Evolutionary conservation across 2,113 vertebrate species (phyloP).

Genomic region (Corydoras maculifer): DNA sequence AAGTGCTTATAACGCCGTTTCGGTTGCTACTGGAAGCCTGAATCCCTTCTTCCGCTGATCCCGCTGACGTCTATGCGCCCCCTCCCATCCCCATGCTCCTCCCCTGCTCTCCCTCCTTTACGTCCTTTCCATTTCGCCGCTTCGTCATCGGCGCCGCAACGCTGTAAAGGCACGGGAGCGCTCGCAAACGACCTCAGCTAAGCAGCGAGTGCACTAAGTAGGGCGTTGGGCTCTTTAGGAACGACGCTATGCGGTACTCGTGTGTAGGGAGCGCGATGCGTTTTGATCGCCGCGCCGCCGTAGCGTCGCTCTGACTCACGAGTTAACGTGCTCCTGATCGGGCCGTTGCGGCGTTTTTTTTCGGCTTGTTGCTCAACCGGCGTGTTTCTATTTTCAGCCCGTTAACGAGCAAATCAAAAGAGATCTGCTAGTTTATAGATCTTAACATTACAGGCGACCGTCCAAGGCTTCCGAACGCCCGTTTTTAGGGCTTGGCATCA

Average conservation of each 20-base stretch:
- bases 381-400: slow-evolving; percentile 33
- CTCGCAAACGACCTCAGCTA: not conserved
- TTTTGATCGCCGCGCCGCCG: slow-evolving; percentile 28
- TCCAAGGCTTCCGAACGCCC: not conserved
- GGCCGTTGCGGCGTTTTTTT: slow-evolving; percentile 15
- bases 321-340: slow-evolving; percentile 30
- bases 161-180: slow-evolving; percentile 30
- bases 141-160: slow-evolving; percentile 56
- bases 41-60: slow-evolving; percentile 54
- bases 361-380: not conserved
- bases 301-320: slow-evolving; percentile 34
- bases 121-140: slow-evolving; percentile 48
- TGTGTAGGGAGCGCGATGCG: not conserved
- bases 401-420: slow-evolving; percentile 3
- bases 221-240: not conserved
- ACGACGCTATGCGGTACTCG: not conserved
- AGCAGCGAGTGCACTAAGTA: not conserved
- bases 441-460: not conserved
- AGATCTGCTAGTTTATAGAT: not conserved
- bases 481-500: not conserved
- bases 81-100: slow-evolving; percentile 50
- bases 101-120: slow-evolving; percentile 60
- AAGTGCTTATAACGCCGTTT: slow-evolving; percentile 46
- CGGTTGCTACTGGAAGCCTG: slow-evolving; percentile 46
- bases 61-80: slow-evolving; percentile 49